Conservation (phyloP, 2,888 invertebrate species). For the Neuroscelio doddi region DNA sequence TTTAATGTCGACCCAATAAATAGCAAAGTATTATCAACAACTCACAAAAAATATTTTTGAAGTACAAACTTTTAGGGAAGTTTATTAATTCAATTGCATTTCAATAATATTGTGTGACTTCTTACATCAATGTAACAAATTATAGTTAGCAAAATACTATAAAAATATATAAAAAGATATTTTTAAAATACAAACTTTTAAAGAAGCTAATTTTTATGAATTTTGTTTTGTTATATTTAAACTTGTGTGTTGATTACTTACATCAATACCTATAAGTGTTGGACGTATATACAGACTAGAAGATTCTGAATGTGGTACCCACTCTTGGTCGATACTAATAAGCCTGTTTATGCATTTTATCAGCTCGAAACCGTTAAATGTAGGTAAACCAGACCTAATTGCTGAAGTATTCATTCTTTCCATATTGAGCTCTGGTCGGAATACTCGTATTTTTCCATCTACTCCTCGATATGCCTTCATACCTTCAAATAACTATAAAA, state of each 20-base stretch:
- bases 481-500: conserved; percentile 93
- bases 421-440: conserved; percentile 97
- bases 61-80: too few species aligned
- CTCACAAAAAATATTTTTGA: too few species aligned
- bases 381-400: conserved; percentile 87
- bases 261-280: conserved; percentile 97
- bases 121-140: too few species aligned
- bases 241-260: too few species aligned
- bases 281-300: conserved; percentile 97
- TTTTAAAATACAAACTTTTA: too few species aligned
- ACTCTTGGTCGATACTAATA: conserved; percentile 94
- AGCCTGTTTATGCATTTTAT: conserved; percentile 88
- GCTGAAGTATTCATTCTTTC: conserved; percentile 92
- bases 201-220: too few species aligned
- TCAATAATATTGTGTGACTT: too few species aligned
- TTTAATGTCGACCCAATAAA: background rate
- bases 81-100: too few species aligned
- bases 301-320: conserved; percentile 94
- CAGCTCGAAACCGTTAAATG: conserved; percentile 90
- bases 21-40: too few species aligned
- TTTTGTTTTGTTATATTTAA: too few species aligned
- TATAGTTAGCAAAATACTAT: too few species aligned
- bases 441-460: conserved; percentile 93
- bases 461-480: conserved; percentile 96
- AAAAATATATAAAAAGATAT: too few species aligned